Evolutionary conservation across 2,888 invertebrate genomes (phyloP).

Genomic region (Lagria hirta): DNA sequence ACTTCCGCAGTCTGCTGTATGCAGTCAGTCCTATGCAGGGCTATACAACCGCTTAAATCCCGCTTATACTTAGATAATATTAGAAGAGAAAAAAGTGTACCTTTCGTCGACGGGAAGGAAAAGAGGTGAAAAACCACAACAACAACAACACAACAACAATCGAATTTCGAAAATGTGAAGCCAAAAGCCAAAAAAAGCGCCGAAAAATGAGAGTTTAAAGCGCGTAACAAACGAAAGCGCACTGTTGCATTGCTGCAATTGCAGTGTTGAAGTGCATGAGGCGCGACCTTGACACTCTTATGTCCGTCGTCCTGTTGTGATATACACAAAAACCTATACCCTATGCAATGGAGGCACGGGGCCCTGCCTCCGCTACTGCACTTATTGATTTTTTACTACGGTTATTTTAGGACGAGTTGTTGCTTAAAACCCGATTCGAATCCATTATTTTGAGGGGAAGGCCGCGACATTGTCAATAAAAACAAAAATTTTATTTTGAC

Average conservation of each 20-base stretch:
- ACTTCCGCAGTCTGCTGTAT: too few species aligned
- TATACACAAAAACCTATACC: conserved; percentile 21
- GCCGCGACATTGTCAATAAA: too few species aligned
- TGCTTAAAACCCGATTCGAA: conserved; percentile 39
- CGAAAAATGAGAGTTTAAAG: conserved; percentile 31
- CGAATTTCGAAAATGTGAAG: too few species aligned
- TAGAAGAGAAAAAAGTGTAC: too few species aligned
- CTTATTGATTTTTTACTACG: conserved; percentile 46
- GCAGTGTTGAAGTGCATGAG: conserved; percentile 50
- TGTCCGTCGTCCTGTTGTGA: too few species aligned
- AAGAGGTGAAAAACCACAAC: conserved; percentile 3
- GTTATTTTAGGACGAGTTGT: conserved; percentile 47
- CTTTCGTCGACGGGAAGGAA: conserved; percentile 5
- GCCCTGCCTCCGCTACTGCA: conserved; percentile 36
- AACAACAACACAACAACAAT: too few species aligned
- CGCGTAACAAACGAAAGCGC: conserved; percentile 38
- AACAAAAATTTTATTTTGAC: too few species aligned
- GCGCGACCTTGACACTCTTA: conserved; percentile 55
- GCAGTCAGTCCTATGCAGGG: too few species aligned
- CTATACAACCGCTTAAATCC: too few species aligned
- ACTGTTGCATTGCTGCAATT: conserved; percentile 53
- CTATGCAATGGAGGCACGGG: conserved; percentile 13
- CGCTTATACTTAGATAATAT: too few species aligned
- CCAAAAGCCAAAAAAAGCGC: conserved; percentile 6
- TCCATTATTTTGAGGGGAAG: too few species aligned